Conservation (phyloP, 92 coral and sea anemone species). For the Phenganax stokvisi region DNA sequence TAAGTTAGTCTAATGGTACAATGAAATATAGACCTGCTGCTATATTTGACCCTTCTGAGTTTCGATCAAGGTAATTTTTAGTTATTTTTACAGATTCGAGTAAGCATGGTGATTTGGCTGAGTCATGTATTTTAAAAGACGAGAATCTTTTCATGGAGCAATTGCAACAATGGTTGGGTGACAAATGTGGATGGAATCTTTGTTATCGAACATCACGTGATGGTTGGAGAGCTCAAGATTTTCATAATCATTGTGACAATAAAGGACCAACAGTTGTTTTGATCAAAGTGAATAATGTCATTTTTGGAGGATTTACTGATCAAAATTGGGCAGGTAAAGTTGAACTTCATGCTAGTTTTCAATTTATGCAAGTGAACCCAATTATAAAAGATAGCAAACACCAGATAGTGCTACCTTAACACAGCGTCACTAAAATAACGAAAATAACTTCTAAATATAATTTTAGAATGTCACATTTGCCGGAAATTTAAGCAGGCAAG, state of each 20-base stretch:
- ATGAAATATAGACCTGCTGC: too few relatives aligned
- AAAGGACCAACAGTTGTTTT: constrained; percentile 21
- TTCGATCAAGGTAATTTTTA: neutral
- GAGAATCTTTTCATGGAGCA: neutral
- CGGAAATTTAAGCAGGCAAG: too few relatives aligned
- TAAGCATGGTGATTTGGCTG: neutral
- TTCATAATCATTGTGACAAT: constrained; percentile 11
- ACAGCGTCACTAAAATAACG: too few relatives aligned
- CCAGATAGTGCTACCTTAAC: too few relatives aligned
- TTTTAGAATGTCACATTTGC: too few relatives aligned
- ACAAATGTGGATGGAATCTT: constrained; percentile 22
- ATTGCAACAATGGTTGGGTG: constrained; percentile 7
- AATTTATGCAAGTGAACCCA: too few relatives aligned
- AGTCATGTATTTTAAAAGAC: neutral
- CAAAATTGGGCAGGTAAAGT: constrained; percentile 19
- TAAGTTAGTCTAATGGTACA: too few relatives aligned
- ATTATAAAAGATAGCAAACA: too few relatives aligned
- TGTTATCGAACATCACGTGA: constrained; percentile 12
- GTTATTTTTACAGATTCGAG: neutral
- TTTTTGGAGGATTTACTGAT: constrained; percentile 35
- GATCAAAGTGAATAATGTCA: constrained; percentile 8
- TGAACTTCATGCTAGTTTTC: too few relatives aligned
- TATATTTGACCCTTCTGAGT: neutral
- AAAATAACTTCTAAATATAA: too few relatives aligned
- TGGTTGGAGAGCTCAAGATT: constrained; percentile 26